These are phyloP conservation scores for Sericinus montela DNA, from an alignment of 2,888 invertebrate genomes.

Conservation along the genomic window DNA sequence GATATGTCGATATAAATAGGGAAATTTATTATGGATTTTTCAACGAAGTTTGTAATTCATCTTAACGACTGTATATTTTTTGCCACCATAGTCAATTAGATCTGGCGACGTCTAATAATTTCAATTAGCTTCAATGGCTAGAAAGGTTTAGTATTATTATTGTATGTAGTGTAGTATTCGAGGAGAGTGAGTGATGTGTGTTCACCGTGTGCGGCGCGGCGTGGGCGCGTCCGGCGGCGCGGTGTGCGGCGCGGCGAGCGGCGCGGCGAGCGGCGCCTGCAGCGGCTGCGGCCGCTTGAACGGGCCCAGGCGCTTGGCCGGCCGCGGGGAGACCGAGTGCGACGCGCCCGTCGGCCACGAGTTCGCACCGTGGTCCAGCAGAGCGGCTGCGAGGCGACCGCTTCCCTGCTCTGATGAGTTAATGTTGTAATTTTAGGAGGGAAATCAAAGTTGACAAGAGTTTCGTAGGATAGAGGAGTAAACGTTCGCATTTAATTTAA, in stretches of 20 bases:
- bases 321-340: constrained; percentile 80
- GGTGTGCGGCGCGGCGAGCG: constrained; percentile 23
- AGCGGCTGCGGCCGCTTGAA: constrained; percentile 76
- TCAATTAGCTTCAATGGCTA: no score
- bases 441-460: no score
- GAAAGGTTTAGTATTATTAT: no score
- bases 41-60: no score
- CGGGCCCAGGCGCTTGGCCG: constrained; percentile 83
- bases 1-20: not conserved
- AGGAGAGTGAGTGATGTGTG: constrained; percentile 4
- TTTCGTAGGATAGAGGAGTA: no score
- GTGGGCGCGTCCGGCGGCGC: constrained; percentile 32
- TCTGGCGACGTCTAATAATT: no score
- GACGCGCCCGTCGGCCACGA: constrained; percentile 50
- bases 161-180: not conserved
- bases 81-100: no score
- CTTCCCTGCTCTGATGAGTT: constrained; percentile 45
- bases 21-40: not conserved
- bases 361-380: constrained; percentile 77
- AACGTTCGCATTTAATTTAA: no score
- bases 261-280: no score
- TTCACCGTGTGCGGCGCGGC: constrained; percentile 54
- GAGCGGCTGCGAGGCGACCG: constrained; percentile 79
- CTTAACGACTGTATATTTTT: no score
- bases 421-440: no score